phyloP scores from a whole-genome alignment of 2,888 invertebrate species.

The Tenthredo livida region DNA sequence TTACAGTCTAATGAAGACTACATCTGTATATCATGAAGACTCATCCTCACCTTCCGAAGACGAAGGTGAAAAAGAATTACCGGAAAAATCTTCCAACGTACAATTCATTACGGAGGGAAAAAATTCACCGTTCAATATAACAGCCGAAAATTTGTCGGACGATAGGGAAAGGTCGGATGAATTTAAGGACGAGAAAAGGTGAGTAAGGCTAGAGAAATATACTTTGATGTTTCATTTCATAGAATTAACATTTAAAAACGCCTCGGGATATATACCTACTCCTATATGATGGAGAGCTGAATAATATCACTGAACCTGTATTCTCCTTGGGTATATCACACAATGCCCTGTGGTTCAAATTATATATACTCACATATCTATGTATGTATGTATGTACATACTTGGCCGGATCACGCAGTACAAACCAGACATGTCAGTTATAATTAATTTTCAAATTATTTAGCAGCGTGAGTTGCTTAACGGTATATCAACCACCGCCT shows the following conservation, averaged over 20 bases:
- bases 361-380: too few relatives aligned
- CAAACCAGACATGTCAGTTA: background rate
- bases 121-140: constrained; percentile 41
- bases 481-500: background rate
- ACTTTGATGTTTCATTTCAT: constrained; percentile 26
- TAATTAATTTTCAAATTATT: constrained; percentile 35
- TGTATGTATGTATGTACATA: background rate
- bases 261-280: background rate
- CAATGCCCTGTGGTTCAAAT: constrained; percentile 10
- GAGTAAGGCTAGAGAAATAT: background rate
- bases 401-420: background rate
- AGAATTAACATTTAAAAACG: constrained; percentile 30
- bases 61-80: background rate
- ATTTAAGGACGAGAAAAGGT: constrained; percentile 71
- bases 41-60: background rate
- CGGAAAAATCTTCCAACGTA: background rate
- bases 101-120: constrained; percentile 36
- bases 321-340: background rate
- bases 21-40: background rate
- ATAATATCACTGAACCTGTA: constrained; percentile 40
- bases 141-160: constrained; percentile 60
- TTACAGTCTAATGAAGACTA: constrained; percentile 65
- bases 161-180: constrained; percentile 66
- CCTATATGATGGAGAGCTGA: background rate
- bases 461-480: constrained; percentile 11